phyloP scores from a whole-genome alignment of 2,888 invertebrate species.

The Liposcelis brunnea region DNA sequence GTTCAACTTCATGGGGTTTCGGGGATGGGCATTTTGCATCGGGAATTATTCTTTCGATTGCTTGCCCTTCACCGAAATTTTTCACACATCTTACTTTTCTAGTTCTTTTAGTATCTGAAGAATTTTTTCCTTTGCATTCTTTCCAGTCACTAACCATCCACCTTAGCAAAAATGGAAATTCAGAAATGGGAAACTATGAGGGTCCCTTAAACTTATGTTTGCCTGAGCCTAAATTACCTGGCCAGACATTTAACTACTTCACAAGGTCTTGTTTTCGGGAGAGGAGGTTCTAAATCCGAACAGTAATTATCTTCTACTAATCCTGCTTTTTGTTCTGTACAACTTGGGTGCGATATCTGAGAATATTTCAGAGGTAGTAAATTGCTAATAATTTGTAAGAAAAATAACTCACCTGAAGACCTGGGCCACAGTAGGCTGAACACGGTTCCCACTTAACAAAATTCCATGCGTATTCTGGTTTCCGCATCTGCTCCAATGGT shows the following conservation, averaged over 20 bases:
- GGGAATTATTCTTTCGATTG: background rate
- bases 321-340: slow-evolving; percentile 43
- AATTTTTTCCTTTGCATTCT: no score
- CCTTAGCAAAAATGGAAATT: no score
- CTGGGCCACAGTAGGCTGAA: slow-evolving; percentile 59
- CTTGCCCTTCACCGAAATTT: slow-evolving; percentile 8
- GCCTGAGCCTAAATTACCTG: no score
- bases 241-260: slow-evolving; percentile 21
- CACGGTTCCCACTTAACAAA: slow-evolving; percentile 70
- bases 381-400: background rate
- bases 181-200: no score
- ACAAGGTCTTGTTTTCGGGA: slow-evolving; percentile 27
- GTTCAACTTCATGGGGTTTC: no score
- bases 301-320: slow-evolving; percentile 38
- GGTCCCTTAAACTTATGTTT: slow-evolving; percentile 30
- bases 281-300: slow-evolving; percentile 27
- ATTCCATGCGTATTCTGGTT: slow-evolving; percentile 51
- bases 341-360: slow-evolving; percentile 36
- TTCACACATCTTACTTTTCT: slow-evolving; percentile 24
- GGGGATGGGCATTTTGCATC: background rate
- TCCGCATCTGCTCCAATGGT: slow-evolving; percentile 37
- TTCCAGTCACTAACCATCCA: background rate
- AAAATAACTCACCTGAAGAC: slow-evolving; percentile 26
- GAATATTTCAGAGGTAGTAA: slow-evolving; percentile 1
- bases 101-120: background rate